A percentile compares a stretch with the other conserved stretches of the same genome.
These are phyloP conservation scores for Rhinichthys osculus DNA, from an alignment of 2,797 vertebrate species.

Conservation along the genomic window DNA sequence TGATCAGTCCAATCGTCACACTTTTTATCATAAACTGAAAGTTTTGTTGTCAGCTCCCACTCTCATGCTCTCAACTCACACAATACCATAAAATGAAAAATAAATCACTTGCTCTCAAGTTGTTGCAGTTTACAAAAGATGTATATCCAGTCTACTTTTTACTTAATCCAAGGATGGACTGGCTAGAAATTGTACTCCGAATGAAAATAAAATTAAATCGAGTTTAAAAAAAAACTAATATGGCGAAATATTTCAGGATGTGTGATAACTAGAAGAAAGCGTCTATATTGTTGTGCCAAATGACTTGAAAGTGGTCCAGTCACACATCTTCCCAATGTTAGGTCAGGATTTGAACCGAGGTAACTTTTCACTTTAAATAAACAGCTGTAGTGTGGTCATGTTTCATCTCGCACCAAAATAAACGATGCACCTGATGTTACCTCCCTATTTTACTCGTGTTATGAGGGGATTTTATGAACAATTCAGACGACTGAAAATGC, in stretches of 20 bases:
- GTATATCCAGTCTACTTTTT: not conserved
- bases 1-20: not conserved
- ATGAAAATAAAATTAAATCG: not conserved
- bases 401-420: not conserved
- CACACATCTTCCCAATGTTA: not conserved
- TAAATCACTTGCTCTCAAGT: not conserved
- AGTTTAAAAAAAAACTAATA: not conserved
- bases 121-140: not conserved
- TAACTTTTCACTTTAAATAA: not conserved
- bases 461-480: not conserved
- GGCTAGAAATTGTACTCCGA: not conserved
- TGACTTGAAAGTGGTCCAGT: not conserved
- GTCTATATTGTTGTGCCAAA: not conserved
- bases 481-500: conserved; percentile 3
- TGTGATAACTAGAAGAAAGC: not conserved
- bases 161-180: not conserved
- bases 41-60: not conserved
- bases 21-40: not conserved
- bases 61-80: not conserved
- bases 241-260: not conserved
- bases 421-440: not conserved
- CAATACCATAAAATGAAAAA: not conserved
- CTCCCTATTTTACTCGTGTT: not conserved
- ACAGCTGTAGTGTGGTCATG: not conserved
- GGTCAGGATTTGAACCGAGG: not conserved